These are phyloP conservation scores for Rotaria macrura DNA, from an alignment of 2,888 invertebrate species.

Conservation along the genomic window DNA sequence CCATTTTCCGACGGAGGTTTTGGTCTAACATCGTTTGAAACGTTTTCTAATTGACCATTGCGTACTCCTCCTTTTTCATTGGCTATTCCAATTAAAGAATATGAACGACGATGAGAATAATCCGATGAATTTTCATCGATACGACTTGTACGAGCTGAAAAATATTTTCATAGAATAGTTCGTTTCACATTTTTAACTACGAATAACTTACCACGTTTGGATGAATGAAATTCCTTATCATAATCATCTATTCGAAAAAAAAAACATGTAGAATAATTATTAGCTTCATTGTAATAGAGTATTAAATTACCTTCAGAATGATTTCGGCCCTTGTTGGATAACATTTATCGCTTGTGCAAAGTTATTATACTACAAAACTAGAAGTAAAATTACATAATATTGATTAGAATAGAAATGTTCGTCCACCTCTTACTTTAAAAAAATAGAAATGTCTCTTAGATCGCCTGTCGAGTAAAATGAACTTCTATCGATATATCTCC, in stretches of 20 bases:
- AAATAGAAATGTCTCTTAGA: too few species aligned
- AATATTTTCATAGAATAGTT: neutral
- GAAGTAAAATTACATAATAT: neutral
- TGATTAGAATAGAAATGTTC: neutral
- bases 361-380: neutral
- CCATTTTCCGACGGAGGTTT: neutral
- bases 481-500: too few species aligned
- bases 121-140: neutral
- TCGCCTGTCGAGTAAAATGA: too few species aligned
- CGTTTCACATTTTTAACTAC: too few species aligned
- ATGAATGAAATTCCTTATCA: neutral
- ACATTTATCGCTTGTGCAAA: neutral
- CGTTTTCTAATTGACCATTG: neutral
- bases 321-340: neutral
- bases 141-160: conserved; percentile 4
- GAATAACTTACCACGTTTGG: neutral
- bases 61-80: neutral
- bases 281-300: too few species aligned
- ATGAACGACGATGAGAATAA: neutral
- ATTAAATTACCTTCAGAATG: neutral
- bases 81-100: neutral
- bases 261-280: too few species aligned
- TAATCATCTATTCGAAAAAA: neutral
- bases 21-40: neutral
- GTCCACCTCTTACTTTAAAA: neutral